Evolutionary conservation across 2,113 vertebrate species (phyloP), one percentile per base, ranked within the genome.

Genomic region (Dicaeum eximium): DNA sequence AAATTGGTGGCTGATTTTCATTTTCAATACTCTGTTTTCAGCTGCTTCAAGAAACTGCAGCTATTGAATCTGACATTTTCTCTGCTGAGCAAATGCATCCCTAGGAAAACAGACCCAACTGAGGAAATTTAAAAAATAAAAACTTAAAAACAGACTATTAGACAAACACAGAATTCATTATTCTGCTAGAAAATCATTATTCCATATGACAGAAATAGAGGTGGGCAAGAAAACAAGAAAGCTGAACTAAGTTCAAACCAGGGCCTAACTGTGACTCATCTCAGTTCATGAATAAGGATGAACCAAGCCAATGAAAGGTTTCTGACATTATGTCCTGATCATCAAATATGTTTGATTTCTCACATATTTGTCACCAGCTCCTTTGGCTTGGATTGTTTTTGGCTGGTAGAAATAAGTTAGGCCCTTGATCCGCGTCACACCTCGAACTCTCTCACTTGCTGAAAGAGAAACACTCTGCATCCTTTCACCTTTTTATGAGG

Each of bases 221-320:
- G 86, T 84, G 94, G 86, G 88, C 80, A 94, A 88, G 64, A 92
- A 85, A 93, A 89, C 57, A 72, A 94, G 93, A 95, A 89, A 96
- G 86, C 78, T 96, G 86, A 95, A 89, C 91, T 86, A 93, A 91
- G 93, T 95, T 97, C 93, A 96, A 95, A 80, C n/a, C 54, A 85
- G 74, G 82, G 94, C 84, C 88, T 95, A 89, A 56, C 67, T 78
- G 62, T 95, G 95, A 97, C 89, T 97, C 96, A 95, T 96, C 80
- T 87, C 87, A 80, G 80, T 87, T 97, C 95, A 97, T 94, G 95
- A 97, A 97, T 97, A 97, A 95, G 95, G 78, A 96, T 97, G 95
- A 97, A 96, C 66, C 38, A 85, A 97, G 87, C 91, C 93, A 95
- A 61, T 90, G 70, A 65, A 91, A 95, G 56, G 70, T 94, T 95